Evolutionary conservation across 2,113 vertebrate genomes (phyloP).

Genomic region (Anser brachyrhynchus): DNA sequence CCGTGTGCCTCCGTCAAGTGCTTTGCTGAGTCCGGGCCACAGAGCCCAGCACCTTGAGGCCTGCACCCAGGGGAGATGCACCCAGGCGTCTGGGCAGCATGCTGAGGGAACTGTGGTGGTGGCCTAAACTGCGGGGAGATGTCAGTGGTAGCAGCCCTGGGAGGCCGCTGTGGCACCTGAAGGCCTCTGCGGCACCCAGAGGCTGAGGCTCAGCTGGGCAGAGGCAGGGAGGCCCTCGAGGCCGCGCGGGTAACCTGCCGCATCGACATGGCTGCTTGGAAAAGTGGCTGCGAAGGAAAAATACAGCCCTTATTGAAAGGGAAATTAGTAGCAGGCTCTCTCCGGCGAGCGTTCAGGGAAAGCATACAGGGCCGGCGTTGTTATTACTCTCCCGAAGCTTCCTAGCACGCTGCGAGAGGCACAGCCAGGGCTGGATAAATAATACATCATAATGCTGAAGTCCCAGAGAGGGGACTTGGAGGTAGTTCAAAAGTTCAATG

Average conservation of each 20-base stretch:
- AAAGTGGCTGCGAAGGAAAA: not conserved
- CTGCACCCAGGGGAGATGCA: not conserved
- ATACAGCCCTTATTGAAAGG: not conserved
- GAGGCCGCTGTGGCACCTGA: too few relatives aligned
- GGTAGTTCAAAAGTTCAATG: conserved; percentile 66
- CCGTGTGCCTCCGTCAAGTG: not conserved
- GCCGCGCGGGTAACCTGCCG: not conserved
- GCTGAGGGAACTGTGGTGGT: not conserved
- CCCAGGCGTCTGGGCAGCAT: not conserved
- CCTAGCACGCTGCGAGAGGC: not conserved
- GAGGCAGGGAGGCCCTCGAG: not conserved
- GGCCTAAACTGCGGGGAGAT: not conserved
- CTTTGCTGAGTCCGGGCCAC: not conserved
- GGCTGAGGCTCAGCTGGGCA: not conserved
- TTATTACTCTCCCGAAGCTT: conserved; percentile 31
- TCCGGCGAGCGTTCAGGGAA: not conserved
- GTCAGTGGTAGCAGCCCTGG: too few relatives aligned
- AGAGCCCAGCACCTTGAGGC: not conserved
- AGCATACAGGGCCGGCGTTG: not conserved
- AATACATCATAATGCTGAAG: conserved; percentile 58
- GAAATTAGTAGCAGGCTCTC: conserved; percentile 8
- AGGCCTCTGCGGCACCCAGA: too few relatives aligned
- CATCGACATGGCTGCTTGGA: not conserved
- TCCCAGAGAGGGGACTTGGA: conserved; percentile 44
- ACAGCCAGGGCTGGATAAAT: conserved; percentile 53